These are phyloP conservation scores for Amiota minor DNA, from an alignment of 2,888 invertebrate species.

Conservation along the genomic window DNA sequence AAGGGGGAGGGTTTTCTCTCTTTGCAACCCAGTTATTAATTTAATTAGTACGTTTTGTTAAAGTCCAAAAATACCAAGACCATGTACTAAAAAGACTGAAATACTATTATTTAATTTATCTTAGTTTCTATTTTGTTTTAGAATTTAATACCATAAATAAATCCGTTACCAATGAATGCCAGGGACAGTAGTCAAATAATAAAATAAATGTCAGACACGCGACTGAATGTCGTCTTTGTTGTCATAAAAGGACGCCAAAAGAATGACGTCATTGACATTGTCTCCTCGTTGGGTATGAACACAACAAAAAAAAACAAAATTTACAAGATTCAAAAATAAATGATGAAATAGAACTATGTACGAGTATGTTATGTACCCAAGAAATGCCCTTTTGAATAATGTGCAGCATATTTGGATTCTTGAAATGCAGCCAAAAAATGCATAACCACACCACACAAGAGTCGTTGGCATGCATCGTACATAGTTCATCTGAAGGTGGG, in stretches of 20 bases:
- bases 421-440: slow-evolving; percentile 46
- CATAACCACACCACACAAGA: background rate
- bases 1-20: too few relatives aligned
- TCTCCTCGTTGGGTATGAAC: too few relatives aligned
- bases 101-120: too few relatives aligned
- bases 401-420: slow-evolving; percentile 22
- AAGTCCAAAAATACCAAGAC: background rate
- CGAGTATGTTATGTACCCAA: background rate
- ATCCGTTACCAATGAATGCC: too few relatives aligned
- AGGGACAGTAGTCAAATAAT: too few relatives aligned
- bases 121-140: too few relatives aligned
- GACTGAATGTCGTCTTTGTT: background rate
- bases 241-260: slow-evolving; percentile 1
- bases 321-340: too few relatives aligned
- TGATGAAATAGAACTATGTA: too few relatives aligned
- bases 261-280: slow-evolving; percentile 1
- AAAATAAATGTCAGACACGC: background rate
- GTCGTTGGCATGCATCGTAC: background rate
- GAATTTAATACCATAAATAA: too few relatives aligned
- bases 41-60: background rate
- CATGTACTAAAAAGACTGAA: too few relatives aligned
- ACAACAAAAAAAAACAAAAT: too few relatives aligned
- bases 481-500: too few relatives aligned
- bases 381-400: slow-evolving; percentile 15
- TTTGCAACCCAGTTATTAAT: background rate